Conservation (phyloP, 2,888 invertebrate species). For the Pseudanteris insignis region DNA sequence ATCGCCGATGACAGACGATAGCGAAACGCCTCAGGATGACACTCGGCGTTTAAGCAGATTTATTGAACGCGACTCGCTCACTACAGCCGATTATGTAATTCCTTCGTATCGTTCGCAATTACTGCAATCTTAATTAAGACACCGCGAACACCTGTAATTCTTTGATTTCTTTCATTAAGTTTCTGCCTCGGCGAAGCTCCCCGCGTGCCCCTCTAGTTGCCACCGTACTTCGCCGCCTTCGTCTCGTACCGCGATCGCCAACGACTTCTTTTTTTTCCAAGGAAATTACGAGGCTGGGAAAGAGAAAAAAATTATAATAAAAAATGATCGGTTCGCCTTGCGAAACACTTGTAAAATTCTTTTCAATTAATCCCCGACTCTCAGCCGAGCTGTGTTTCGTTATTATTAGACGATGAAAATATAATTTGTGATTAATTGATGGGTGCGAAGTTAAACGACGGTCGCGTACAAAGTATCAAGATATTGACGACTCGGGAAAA, state of each 20-base stretch:
- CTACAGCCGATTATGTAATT: conserved; percentile 41
- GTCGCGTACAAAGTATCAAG: conserved; percentile 14
- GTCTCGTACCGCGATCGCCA: conserved; percentile 1
- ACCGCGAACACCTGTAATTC: conserved; percentile 44
- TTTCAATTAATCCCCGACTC: no score
- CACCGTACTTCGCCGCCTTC: conserved; percentile 11
- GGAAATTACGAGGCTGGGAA: conserved; percentile 44
- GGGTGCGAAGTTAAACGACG: no score
- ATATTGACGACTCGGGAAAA: conserved; percentile 12
- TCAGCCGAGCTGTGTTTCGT: no score
- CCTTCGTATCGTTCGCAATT: conserved; percentile 42
- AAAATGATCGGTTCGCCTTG: conserved; percentile 37
- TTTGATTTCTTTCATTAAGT: conserved; percentile 46
- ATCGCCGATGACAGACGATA: conserved; percentile 9
- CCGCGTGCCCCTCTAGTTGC: conserved; percentile 10
- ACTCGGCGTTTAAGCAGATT: conserved; percentile 38
- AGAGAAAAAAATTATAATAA: no score
- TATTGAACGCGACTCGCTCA: conserved; percentile 37
- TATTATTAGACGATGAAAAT: conserved; percentile 34
- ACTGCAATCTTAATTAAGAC: conserved; percentile 46
- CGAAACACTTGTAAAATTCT: conserved; percentile 43
- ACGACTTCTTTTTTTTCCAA: conserved; percentile 24
- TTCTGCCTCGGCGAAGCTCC: no score
- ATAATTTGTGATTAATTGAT: conserved; percentile 34
- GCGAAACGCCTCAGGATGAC: conserved; percentile 23